A percentile compares a stretch with the other conserved stretches of the same genome.
Evolutionary conservation across 2,888 invertebrate genomes (phyloP).

Genomic region (Napeogenes inachia): DNA sequence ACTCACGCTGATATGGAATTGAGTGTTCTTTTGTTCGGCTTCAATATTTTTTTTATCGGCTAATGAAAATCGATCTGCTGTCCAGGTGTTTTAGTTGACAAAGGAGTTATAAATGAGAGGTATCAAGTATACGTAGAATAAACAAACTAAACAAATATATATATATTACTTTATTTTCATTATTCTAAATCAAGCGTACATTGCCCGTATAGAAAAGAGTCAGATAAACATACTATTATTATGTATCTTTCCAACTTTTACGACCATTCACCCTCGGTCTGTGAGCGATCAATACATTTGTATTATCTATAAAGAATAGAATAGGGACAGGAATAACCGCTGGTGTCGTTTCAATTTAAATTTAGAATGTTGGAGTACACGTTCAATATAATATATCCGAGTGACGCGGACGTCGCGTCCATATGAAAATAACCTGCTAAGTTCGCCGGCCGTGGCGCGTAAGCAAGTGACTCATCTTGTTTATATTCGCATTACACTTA

Average conservation of each 20-base stretch:
- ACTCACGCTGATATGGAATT: background rate
- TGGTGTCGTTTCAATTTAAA: slow-evolving; percentile 28
- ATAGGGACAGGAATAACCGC: slow-evolving; percentile 19
- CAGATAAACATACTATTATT: slow-evolving; percentile 4
- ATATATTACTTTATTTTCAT: too few relatives aligned
- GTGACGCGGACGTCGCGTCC: slow-evolving; percentile 16
- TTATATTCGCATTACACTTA: slow-evolving; percentile 20
- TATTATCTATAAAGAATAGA: slow-evolving; percentile 16
- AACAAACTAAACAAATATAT: too few relatives aligned
- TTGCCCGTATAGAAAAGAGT: background rate
- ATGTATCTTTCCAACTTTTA: slow-evolving; percentile 13
- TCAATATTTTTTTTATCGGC: slow-evolving; percentile 14
- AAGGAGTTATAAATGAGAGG: background rate
- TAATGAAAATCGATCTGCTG: slow-evolving; percentile 14
- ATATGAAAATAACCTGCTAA: slow-evolving; percentile 30
- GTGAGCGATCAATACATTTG: slow-evolving; percentile 17
- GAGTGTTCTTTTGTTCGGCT: slow-evolving; percentile 14
- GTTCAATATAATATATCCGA: slow-evolving; percentile 26
- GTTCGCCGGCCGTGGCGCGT: slow-evolving; percentile 34
- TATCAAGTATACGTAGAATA: too few relatives aligned
- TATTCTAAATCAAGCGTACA: too few relatives aligned
- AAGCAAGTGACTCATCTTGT: slow-evolving; percentile 46
- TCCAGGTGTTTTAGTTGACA: background rate
- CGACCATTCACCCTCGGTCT: slow-evolving; percentile 15
- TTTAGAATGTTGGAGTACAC: slow-evolving; percentile 22